A percentile compares a stretch with the other conserved stretches of the same genome.
Conservation (phyloP, 2,113 vertebrate genomes). For the Ancistrus triradiatus region DNA sequence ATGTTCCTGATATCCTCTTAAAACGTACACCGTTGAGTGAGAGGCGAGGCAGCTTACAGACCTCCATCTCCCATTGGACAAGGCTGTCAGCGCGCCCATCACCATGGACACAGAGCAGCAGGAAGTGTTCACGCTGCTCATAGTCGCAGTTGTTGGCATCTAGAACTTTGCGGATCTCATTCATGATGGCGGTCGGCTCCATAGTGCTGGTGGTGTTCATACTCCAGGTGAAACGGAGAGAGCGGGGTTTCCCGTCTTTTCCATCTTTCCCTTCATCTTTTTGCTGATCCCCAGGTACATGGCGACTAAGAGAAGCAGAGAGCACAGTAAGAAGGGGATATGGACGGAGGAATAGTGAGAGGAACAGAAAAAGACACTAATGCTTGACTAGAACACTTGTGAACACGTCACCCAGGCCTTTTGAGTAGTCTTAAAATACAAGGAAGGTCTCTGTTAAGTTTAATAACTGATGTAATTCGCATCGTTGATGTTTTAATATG, state of each 20-base stretch:
- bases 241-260: slow-evolving; percentile 92
- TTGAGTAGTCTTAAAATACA: too few species aligned
- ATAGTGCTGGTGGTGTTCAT: slow-evolving; percentile 99
- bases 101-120: slow-evolving; percentile 93
- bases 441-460: too few species aligned
- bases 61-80: slow-evolving; percentile 99
- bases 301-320: slow-evolving; percentile 77
- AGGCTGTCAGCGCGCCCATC: slow-evolving; percentile 88
- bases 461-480: too few species aligned
- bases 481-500: too few species aligned
- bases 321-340: background rate
- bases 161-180: slow-evolving; percentile 94
- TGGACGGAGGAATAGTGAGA: too few species aligned
- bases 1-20: slow-evolving; percentile 97
- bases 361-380: background rate
- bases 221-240: slow-evolving; percentile 97
- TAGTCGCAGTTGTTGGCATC: slow-evolving; percentile 97
- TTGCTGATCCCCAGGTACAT: slow-evolving; percentile 87
- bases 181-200: slow-evolving; percentile 95
- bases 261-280: slow-evolving; percentile 81
- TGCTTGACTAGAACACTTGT: too few species aligned
- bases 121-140: slow-evolving; percentile 93
- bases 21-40: slow-evolving; percentile 97
- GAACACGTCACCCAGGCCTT: too few species aligned
- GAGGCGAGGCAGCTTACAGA: slow-evolving; percentile 97